phyloP scores from a whole-genome alignment of 2,113 vertebrate species.

The Notechis scutatus region DNA sequence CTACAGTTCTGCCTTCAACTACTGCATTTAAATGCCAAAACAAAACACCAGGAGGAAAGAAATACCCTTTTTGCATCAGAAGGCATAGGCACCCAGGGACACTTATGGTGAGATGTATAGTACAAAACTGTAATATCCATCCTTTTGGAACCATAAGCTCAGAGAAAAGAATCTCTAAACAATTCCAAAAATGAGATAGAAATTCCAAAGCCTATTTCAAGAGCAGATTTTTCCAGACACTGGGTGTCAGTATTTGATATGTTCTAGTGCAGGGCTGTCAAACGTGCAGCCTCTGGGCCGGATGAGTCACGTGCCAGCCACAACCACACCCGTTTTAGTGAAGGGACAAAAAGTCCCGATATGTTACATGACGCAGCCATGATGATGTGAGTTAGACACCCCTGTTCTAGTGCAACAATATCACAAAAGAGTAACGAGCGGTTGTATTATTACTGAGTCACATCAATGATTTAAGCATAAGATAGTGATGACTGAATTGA shows the following conservation, averaged over 20 bases:
- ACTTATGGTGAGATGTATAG: background rate
- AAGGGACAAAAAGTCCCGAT: too few species aligned
- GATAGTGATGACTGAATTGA: background rate
- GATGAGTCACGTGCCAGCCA: too few species aligned
- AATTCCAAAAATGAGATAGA: background rate
- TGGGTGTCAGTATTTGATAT: background rate
- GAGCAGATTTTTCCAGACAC: background rate
- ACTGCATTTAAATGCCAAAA: background rate
- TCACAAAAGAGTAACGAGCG: background rate
- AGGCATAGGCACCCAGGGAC: background rate
- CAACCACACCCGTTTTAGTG: too few species aligned
- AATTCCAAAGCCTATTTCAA: background rate
- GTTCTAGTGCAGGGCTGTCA: background rate
- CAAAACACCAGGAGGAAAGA: background rate
- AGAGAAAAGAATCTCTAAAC: background rate
- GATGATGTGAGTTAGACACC: too few species aligned
- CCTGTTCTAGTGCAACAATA: background rate
- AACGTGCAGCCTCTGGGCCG: too few species aligned
- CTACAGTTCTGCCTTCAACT: background rate
- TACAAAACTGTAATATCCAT: background rate
- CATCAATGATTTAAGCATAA: background rate
- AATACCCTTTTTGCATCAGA: background rate
- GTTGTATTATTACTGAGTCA: background rate
- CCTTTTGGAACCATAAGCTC: background rate
- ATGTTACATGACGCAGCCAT: too few species aligned